A percentile compares a stretch with the other conserved stretches of the same genome.
These are phyloP conservation scores for Zophobas morio DNA, from an alignment of 1,140 invertebrate genomes.

Conservation along the genomic window DNA sequence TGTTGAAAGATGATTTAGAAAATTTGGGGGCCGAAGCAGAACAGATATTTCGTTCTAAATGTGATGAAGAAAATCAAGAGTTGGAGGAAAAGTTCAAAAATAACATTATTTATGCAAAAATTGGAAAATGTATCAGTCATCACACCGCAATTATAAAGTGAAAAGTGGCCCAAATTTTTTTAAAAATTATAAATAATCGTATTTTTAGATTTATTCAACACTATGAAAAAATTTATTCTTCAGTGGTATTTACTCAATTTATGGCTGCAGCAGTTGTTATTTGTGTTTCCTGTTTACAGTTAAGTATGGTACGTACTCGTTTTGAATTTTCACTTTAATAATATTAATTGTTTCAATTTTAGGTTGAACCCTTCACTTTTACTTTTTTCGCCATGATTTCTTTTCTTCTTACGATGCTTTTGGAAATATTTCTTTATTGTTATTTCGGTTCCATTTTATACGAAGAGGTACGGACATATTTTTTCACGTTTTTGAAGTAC, in stretches of 20 bases:
- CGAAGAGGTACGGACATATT: constrained; percentile 35
- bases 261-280: constrained; percentile 16
- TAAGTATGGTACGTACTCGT: constrained; percentile 11
- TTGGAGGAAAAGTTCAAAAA: background rate
- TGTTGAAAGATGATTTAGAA: constrained; percentile 35
- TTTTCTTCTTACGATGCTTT: constrained; percentile 10
- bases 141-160: constrained; percentile 22
- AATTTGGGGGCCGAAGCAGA: constrained; percentile 12
- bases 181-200: background rate
- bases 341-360: background rate
- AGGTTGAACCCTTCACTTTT: constrained; percentile 23
- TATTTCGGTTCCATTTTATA: constrained; percentile 39
- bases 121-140: constrained; percentile 16
- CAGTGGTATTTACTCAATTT: constrained; percentile 20
- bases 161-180: background rate
- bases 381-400: constrained; percentile 28
- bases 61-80: background rate
- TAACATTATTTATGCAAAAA: constrained; percentile 20
- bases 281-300: constrained; percentile 26
- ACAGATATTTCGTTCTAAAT: background rate
- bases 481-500: background rate
- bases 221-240: constrained; percentile 11
- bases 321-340: background rate
- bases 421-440: constrained; percentile 45
- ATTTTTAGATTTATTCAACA: constrained; percentile 35